Conservation (phyloP, 2,113 vertebrate genomes). For the Pteruthius melanotis region DNA sequence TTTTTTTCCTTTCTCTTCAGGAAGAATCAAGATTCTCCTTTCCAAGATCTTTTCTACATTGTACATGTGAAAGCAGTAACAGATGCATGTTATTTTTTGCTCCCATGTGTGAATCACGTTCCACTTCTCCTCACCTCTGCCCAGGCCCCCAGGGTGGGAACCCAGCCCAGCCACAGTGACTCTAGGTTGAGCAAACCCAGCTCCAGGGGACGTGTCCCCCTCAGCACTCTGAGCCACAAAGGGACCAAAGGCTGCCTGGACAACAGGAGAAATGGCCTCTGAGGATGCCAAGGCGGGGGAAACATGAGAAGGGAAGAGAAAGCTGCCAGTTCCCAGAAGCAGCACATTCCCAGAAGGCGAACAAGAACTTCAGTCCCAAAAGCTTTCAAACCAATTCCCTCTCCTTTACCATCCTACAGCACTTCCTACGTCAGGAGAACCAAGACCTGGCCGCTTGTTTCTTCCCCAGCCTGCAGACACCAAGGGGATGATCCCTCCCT, state of each 20-base stretch:
- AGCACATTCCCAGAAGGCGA: not conserved
- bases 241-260: not conserved
- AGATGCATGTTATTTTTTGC: conserved; percentile 45
- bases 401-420: not conserved
- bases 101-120: not conserved
- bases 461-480: not conserved
- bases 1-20: not conserved
- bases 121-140: not conserved
- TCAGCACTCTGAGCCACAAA: not conserved
- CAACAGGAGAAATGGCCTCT: fast-evolving
- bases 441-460: fast-evolving
- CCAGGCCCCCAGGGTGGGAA: not conserved
- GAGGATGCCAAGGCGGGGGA: not conserved
- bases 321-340: not conserved
- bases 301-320: fast-evolving
- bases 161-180: fast-evolving
- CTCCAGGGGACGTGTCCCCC: fast-evolving
- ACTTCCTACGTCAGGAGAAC: not conserved
- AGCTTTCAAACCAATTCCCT: not conserved
- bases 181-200: not conserved
- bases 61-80: not conserved
- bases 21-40: not conserved
- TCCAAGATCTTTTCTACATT: not conserved
- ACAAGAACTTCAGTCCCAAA: not conserved
- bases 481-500: not conserved